Percentiles rank a stretch among this genome's conserved stretches.
Evolutionary conservation across 2,888 invertebrate genomes (phyloP).

Genomic region (Adela reaumurella): DNA sequence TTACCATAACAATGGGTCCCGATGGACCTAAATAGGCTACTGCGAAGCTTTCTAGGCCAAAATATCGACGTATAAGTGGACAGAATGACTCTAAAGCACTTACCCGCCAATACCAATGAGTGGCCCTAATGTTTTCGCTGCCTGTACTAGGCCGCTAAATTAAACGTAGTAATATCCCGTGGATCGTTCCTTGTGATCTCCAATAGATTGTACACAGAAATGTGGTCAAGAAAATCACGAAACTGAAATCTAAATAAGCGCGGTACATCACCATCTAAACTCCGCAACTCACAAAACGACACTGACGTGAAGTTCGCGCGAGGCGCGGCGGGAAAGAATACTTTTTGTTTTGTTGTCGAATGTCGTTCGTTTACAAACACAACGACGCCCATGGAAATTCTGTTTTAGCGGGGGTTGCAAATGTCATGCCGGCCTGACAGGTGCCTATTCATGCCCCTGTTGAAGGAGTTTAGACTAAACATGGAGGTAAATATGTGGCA

Average conservation of each 20-base stretch:
- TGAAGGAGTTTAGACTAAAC: too few relatives aligned
- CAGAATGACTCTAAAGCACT: not conserved
- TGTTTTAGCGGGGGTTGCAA: too few relatives aligned
- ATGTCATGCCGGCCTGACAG: too few relatives aligned
- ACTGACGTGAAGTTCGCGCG: not conserved
- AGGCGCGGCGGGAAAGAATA: not conserved
- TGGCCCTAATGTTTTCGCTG: not conserved
- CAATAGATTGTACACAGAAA: not conserved
- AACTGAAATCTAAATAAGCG: not conserved
- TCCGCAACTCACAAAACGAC: not conserved
- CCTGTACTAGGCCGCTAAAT: too few relatives aligned
- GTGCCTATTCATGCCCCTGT: too few relatives aligned
- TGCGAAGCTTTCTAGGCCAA: too few relatives aligned
- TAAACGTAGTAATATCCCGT: not conserved
- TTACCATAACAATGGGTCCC: too few relatives aligned
- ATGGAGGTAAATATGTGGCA: too few relatives aligned
- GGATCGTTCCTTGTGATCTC: not conserved
- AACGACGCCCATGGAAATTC: too few relatives aligned
- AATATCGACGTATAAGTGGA: not conserved
- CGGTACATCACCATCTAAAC: not conserved
- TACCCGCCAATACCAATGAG: not conserved
- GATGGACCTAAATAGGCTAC: too few relatives aligned
- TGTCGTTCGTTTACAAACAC: too few relatives aligned
- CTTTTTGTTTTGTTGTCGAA: too few relatives aligned
- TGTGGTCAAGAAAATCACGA: not conserved